Base-by-base conservation (phyloP, 1,140 invertebrate genomes). In the Aphelenchoides besseyi region DNA sequence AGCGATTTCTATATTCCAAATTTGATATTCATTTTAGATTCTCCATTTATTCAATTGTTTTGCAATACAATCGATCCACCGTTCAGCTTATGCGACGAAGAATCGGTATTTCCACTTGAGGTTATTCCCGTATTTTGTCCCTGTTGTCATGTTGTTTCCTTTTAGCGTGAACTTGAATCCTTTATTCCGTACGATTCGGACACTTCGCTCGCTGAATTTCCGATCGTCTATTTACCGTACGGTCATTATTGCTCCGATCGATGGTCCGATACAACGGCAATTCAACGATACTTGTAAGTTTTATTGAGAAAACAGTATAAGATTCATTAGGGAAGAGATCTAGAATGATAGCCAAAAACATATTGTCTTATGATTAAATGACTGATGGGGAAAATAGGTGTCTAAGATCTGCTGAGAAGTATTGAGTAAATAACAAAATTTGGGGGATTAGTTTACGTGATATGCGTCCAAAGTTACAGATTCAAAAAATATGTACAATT, bases 51-150 rank as follows among this genome's bases (percentile, higher is more conserved):
- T 0, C 63, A 66, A 55, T n/a, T 66, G 12, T 66, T 66, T 33
- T 66, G 63, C 32, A 66, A 29, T n/a, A 12, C 30, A 23, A 37
- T 36, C 16, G 63, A 66, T 53, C 63, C 63, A 30, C 63, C 63
- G 30, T 66, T 66, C 30, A 36, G 32, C 32, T n/a, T 66, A 16
- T 66, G 16, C 30, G 32, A 66, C 36, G 30, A 18, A 23, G 63
- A 66, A 12, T 37, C 63, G 2, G 30, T 66, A n/a, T 66, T 66
- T 33, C 63, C 63, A 32, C 9, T 8, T 1, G 26, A 66, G 28
- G 63, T 66, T 18, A 37, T 18, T 66, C 12, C 36, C 18, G 16
- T n/a, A 61, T 18, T 61, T 61, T 61, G n/a, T 61, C 18, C 16
- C 30, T n/a, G 2, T 30, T 1, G 2, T 18, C 28, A 2, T 16